Evolutionary conservation across 2,888 invertebrate species (phyloP).

Genomic region (Phengaris arion): DNA sequence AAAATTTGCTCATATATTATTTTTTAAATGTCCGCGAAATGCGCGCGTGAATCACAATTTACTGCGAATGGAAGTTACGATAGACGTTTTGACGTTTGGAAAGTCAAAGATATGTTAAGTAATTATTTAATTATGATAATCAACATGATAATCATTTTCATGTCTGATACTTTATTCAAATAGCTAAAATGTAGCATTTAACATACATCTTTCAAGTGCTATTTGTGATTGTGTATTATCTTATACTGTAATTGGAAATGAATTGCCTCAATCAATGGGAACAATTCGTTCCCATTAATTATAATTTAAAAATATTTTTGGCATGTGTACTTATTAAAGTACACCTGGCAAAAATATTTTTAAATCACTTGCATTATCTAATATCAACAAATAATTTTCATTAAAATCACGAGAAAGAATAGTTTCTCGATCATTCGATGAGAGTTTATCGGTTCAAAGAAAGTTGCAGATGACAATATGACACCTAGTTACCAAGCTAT

Average conservation of each 20-base stretch:
- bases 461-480: slow-evolving; percentile 4
- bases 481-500: slow-evolving; percentile 1
- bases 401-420: neutral
- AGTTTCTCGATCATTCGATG: neutral
- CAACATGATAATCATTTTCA: neutral
- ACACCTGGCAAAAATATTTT: too few species aligned
- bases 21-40: slow-evolving; percentile 7
- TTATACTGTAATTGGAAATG: neutral
- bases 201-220: neutral
- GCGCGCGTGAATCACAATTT: slow-evolving; percentile 16
- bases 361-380: too few species aligned
- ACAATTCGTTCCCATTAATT: too few species aligned
- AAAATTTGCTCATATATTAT: neutral
- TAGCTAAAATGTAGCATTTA: neutral
- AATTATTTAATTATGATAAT: slow-evolving; percentile 7
- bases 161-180: neutral
- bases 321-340: too few species aligned
- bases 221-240: neutral
- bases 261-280: neutral
- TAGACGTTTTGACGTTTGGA: slow-evolving; percentile 10
- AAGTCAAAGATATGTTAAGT: neutral
- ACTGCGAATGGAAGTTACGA: slow-evolving; percentile 15
- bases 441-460: neutral
- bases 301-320: too few species aligned
- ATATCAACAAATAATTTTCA: neutral